These are phyloP conservation scores for Ephestia elutella DNA, from an alignment of 1,140 invertebrate species.

Conservation along the genomic window DNA sequence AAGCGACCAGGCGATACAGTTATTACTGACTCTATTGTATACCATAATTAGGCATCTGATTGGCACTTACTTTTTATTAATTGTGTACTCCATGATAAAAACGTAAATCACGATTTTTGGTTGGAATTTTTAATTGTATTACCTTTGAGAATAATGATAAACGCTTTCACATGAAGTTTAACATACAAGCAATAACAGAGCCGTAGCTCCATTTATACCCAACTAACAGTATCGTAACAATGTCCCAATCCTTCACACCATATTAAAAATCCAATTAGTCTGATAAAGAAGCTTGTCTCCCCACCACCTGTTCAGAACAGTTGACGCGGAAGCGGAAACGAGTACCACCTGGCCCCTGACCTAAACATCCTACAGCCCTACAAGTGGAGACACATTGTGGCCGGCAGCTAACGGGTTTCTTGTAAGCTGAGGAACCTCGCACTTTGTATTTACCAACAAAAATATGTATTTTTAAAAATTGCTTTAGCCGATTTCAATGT, in stretches of 20 bases:
- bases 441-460: background rate
- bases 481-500: too few species aligned
- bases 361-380: conserved; percentile 59
- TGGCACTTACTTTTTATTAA: too few species aligned
- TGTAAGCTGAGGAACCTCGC: conserved; percentile 8
- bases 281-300: background rate
- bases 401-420: conserved; percentile 22
- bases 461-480: too few species aligned
- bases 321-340: conserved; percentile 56
- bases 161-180: too few species aligned
- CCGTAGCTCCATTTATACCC: too few species aligned
- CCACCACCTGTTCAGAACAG: conserved; percentile 9
- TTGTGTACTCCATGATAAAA: too few species aligned
- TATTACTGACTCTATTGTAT: background rate
- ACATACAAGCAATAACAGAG: too few species aligned
- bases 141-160: too few species aligned
- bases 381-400: conserved; percentile 37
- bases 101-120: too few species aligned
- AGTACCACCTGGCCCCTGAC: conserved; percentile 53
- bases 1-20: background rate
- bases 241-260: background rate
- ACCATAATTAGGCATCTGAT: too few species aligned
- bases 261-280: conserved; percentile 4
- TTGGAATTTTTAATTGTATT: too few species aligned
- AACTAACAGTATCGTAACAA: background rate